Evolutionary conservation across 2,113 vertebrate genomes (phyloP), one percentile per base, ranked within the genome.

Genomic region (Vireo altiloquus): DNA sequence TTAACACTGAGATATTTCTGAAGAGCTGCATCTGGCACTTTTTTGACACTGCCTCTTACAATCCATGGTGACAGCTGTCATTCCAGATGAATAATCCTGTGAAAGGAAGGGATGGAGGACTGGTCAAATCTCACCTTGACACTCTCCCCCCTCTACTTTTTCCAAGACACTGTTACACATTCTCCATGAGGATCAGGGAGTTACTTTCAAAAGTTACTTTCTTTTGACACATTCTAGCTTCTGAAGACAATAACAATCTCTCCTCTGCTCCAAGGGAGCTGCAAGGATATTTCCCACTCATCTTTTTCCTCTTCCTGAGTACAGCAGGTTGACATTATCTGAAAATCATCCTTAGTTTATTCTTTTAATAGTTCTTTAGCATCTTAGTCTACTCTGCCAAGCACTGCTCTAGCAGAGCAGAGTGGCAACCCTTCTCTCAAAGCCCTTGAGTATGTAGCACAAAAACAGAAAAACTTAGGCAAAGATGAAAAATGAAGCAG

Each of bases 11-110:
- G 53, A 24, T 71, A 53, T 68, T 46, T 71, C 18, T 31, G 23
- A 81, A 78, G 72, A 93, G 71, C n/a, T 60, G 25, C n/a, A 89
- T 53, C 72, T 75, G 84, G 60, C 39, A 49, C 22, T 53, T 81
- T 61, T 66, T 44, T 90, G 72, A 89, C 40, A 20, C 15, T 49
- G 57, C 27, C 65, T 81, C 27, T 78, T 44, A 52, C 4, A 23
- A 91, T 76, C 39, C 46, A 39, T 49, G 11, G 25, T 86, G 76
- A 93, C 92, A 94, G 76, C 60, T 93, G 79, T 88, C 93, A 83
- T 78, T 96, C 59, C 92, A 96, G 33, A 88, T 60, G 40, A 95
- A 76, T 16, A 87, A 37, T 3, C 10, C 33, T 19, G 49, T 11
- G 46, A 83, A 82, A 86, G 49, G 24, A 89, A 87, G 10, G 18